These are phyloP conservation scores for Villa cingulata DNA, from an alignment of 2,888 invertebrate species.

Conservation along the genomic window DNA sequence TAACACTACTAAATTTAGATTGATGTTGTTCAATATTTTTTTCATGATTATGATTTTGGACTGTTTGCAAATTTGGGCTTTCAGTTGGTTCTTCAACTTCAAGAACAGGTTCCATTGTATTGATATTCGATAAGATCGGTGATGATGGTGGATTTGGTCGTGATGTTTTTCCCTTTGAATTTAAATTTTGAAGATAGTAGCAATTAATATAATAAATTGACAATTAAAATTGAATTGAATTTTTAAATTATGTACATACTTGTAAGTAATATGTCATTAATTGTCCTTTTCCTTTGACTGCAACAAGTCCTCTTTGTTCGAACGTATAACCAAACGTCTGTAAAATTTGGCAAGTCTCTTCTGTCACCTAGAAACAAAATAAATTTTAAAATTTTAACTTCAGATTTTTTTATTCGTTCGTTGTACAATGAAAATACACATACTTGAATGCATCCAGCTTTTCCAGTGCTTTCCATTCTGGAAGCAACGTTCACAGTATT, in stretches of 20 bases:
- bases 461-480: conserved; percentile 95
- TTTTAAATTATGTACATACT: no score
- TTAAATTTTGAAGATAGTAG: background rate
- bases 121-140: conserved; percentile 16
- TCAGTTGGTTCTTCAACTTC: conserved; percentile 37
- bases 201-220: background rate
- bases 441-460: conserved; percentile 88
- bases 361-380: conserved; percentile 59
- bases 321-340: conserved; percentile 83
- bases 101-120: conserved; percentile 33
- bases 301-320: conserved; percentile 85
- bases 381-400: background rate
- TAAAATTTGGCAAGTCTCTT: conserved; percentile 83
- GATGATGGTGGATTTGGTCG: conserved; percentile 15
- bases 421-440: no score
- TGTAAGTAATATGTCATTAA: conserved; percentile 86
- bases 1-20: background rate
- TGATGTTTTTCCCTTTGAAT: conserved; percentile 10
- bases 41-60: background rate
- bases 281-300: conserved; percentile 95
- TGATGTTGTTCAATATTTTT: background rate
- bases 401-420: no score
- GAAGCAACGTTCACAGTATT: conserved; percentile 96
- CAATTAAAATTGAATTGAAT: no score
- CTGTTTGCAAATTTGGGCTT: conserved; percentile 17